Percentiles rank a stretch among this genome's conserved stretches.
Conservation (phyloP, 2,113 vertebrate genomes). For the Coreoperca whiteheadi region DNA sequence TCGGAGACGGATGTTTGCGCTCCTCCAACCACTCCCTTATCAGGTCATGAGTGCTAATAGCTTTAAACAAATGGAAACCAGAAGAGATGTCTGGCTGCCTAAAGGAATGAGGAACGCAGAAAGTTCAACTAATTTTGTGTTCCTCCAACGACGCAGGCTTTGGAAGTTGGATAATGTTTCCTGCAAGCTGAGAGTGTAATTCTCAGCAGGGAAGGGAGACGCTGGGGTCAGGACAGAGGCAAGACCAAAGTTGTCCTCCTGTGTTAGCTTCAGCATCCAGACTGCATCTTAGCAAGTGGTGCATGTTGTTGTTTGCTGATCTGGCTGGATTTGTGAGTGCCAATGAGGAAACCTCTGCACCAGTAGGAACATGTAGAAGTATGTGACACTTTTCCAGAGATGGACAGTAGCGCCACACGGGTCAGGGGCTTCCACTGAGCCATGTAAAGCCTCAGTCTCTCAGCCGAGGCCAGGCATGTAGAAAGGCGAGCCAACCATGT, state of each 20-base stretch:
- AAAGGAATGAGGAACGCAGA: slow-evolving; percentile 48
- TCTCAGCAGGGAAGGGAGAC: slow-evolving; percentile 45
- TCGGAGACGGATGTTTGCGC: slow-evolving; percentile 77
- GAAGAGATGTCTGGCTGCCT: slow-evolving; percentile 70
- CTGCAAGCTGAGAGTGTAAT: slow-evolving; percentile 39
- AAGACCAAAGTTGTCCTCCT: slow-evolving; percentile 35
- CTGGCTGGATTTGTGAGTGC: neutral
- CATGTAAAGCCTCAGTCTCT: slow-evolving; percentile 62
- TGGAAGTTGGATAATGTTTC: slow-evolving; percentile 64
- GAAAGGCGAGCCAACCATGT: slow-evolving; percentile 69
- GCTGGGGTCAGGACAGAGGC: slow-evolving; percentile 50
- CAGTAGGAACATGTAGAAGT: neutral
- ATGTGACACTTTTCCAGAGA: slow-evolving; percentile 41
- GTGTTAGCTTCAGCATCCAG: slow-evolving; percentile 21
- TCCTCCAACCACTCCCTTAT: slow-evolving; percentile 78
- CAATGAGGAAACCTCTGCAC: neutral
- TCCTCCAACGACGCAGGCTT: slow-evolving; percentile 35
- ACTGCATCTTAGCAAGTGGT: neutral
- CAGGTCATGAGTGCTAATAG: slow-evolving; percentile 73
- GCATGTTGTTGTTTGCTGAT: neutral
- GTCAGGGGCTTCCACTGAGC: slow-evolving; percentile 64
- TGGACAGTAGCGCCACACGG: slow-evolving; percentile 66
- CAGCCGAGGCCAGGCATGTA: slow-evolving; percentile 53
- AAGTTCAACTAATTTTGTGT: slow-evolving; percentile 67
- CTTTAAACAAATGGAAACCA: slow-evolving; percentile 82